A percentile compares a stretch with the other conserved stretches of the same genome.
Evolutionary conservation across 2,113 vertebrate species (phyloP).

Genomic region (Embiotoca jacksoni): DNA sequence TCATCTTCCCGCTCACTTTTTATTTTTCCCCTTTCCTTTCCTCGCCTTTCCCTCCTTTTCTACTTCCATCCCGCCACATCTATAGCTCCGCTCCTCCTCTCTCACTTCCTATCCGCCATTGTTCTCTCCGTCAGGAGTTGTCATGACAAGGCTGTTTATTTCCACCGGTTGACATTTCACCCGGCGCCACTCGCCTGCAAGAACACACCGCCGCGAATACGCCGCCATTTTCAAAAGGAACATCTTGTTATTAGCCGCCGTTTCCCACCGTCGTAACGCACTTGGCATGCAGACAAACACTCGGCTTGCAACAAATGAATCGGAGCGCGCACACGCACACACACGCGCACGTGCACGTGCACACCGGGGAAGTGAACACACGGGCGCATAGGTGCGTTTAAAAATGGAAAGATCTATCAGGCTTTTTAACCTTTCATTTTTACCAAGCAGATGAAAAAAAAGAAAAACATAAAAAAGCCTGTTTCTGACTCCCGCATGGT

Average conservation of each 20-base stretch:
- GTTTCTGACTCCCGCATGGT: constrained; percentile 64
- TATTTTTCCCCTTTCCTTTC: neutral
- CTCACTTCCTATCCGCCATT: constrained; percentile 47
- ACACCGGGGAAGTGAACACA: constrained; percentile 4
- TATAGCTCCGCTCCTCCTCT: constrained; percentile 35
- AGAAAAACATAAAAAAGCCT: constrained; percentile 20
- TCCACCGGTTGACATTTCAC: constrained; percentile 74
- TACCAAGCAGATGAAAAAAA: neutral
- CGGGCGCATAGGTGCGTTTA: constrained; percentile 58
- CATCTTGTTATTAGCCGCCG: constrained; percentile 72
- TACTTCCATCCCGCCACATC: constrained; percentile 54
- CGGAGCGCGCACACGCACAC: neutral
- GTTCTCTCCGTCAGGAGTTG: constrained; percentile 69
- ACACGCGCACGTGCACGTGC: neutral
- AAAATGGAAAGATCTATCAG: constrained; percentile 70
- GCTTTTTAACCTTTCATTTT: constrained; percentile 73
- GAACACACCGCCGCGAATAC: constrained; percentile 66
- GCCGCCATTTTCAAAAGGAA: constrained; percentile 69
- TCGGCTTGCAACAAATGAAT: constrained; percentile 4
- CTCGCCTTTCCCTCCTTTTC: constrained; percentile 41
- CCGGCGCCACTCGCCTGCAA: constrained; percentile 63
- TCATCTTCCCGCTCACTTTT: constrained; percentile 40
- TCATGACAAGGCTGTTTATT: constrained; percentile 76
- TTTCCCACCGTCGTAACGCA: constrained; percentile 44
- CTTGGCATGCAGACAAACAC: constrained; percentile 53